A percentile compares a stretch with the other conserved stretches of the same genome.
Evolutionary conservation across 2,797 vertebrate genomes (phyloP).

Genomic region (Sebastes diploproa): DNA sequence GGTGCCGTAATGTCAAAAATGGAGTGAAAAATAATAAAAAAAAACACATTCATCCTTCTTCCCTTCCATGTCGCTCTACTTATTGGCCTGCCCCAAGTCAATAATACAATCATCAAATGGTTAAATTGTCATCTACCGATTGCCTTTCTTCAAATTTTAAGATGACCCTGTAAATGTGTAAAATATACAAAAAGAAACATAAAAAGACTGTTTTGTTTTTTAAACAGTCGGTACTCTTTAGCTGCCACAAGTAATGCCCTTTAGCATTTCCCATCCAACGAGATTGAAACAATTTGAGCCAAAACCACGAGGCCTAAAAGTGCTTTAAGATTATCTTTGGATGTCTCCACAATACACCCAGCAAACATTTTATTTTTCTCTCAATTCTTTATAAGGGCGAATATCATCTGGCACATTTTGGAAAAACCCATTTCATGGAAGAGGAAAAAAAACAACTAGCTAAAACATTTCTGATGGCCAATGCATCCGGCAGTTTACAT

Average conservation of each 20-base stretch:
- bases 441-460: slow-evolving; percentile 23
- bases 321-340: slow-evolving; percentile 91
- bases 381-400: slow-evolving; percentile 70
- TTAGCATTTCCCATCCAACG: slow-evolving; percentile 73
- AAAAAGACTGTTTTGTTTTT: slow-evolving; percentile 51
- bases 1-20: slow-evolving; percentile 53
- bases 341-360: slow-evolving; percentile 83
- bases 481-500: slow-evolving; percentile 76
- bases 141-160: slow-evolving; percentile 65
- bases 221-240: slow-evolving; percentile 75
- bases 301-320: slow-evolving; percentile 88
- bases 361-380: slow-evolving; percentile 57
- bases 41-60: slow-evolving; percentile 54
- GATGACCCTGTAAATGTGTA: slow-evolving; percentile 67
- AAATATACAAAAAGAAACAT: slow-evolving; percentile 50
- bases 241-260: slow-evolving; percentile 82
- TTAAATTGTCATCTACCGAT: slow-evolving; percentile 75
- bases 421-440: slow-evolving; percentile 77
- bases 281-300: slow-evolving; percentile 80
- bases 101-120: slow-evolving; percentile 66
- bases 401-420: slow-evolving; percentile 76
- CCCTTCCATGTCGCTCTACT: slow-evolving; percentile 34
- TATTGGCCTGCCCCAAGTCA: slow-evolving; percentile 28
- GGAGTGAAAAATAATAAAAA: slow-evolving; percentile 39
- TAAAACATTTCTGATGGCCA: slow-evolving; percentile 61